Base-by-base conservation (phyloP, 2,113 vertebrate genomes). In the Indicator indicator region DNA sequence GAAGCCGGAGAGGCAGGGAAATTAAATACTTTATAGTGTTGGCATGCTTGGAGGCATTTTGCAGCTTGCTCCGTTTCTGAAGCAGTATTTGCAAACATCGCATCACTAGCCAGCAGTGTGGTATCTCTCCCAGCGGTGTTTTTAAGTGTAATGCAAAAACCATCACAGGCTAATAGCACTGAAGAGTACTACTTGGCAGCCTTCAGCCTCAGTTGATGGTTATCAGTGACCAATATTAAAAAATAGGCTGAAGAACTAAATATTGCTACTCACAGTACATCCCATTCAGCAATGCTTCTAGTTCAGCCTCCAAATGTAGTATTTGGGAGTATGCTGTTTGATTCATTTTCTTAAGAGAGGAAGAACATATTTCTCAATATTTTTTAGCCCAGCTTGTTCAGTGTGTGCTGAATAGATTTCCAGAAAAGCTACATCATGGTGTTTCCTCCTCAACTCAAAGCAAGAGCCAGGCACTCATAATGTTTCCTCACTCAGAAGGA, bases 131-230 rank as follows among this genome's bases (percentile, higher is more conserved):
- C 48, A 93, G 82, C 50, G 73, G 50, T 21, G 58, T 56, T 79
- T 82, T 38, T 50, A 63, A 87, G 42, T 5, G 36, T 76, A 83
- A 91, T 86, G 92, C 64, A 89, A 94, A 96, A 91, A 76, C 46
- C 85, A 83, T 80, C 82, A 55, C n/a, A 70, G 58, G n/a, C 48
- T 40, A 42, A 58, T 38, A 74, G 67, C 77, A 84, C 11, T 6
- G 6, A 36, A 91, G 64, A 88, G 21, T 11, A 27, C 64, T 40
- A 7, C 83, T 91, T 96, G 90, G 92, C 85, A 90, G 76, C 10
- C 56, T 38, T 32, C 65, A 80, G 68, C 72, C 67, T 30, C 52
- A 58, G 77, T 6, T 77, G 69, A 20, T 70, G 56, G 44, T 70
- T 91, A 75, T 72, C 74, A 68, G 67, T 3, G 14, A 84, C 55